Evolutionary conservation across 2,888 invertebrate genomes (phyloP).

Genomic region (Hymenopus coronatus): DNA sequence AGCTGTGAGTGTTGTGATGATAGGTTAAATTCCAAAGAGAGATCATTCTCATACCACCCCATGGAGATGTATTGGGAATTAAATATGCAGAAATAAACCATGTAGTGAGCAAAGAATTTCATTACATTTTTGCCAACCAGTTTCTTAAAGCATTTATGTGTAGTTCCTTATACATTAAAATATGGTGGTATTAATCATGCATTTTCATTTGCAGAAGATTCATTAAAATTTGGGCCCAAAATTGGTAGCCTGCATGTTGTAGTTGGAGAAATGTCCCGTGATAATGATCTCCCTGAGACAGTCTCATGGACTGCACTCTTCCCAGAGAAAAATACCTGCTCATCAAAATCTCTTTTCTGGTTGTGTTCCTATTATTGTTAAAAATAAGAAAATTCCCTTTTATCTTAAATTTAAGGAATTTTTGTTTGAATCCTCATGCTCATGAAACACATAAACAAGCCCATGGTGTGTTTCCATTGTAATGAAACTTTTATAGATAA

Average conservation of each 20-base stretch:
- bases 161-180: neutral
- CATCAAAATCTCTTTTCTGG: conserved; percentile 15
- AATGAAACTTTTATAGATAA: neutral
- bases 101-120: neutral
- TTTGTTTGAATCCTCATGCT: conserved; percentile 8
- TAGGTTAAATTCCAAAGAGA: neutral
- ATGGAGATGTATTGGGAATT: neutral
- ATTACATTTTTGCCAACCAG: neutral
- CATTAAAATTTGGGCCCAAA: neutral
- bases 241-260: neutral
- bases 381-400: conserved; percentile 6
- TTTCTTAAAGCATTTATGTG: neutral
- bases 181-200: neutral
- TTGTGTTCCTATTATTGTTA: conserved; percentile 13
- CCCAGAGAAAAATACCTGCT: neutral
- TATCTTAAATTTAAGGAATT: conserved; percentile 15
- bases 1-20: neutral
- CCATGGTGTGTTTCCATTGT: conserved; percentile 4
- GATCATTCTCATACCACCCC: neutral
- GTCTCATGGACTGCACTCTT: neutral
- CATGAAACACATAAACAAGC: neutral
- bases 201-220: neutral
- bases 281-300: neutral
- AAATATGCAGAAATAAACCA: neutral
- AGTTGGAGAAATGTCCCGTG: neutral